These are phyloP conservation scores for Psilopogon haemacephalus DNA, from an alignment of 2,113 vertebrate genomes.

Conservation along the genomic window DNA sequence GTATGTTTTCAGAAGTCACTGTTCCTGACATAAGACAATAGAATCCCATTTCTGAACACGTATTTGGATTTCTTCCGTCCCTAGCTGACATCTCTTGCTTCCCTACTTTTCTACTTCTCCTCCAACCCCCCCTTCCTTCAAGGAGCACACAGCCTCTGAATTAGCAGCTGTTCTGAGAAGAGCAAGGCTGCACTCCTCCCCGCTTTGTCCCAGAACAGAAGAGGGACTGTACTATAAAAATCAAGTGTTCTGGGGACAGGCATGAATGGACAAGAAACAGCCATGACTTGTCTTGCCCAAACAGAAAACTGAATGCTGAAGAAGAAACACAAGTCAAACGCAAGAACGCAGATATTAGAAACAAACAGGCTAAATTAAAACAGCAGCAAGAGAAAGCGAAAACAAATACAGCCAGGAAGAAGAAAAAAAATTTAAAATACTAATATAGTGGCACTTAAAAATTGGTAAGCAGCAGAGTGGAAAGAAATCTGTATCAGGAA, in stretches of 20 bases:
- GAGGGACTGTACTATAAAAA: conserved; percentile 56
- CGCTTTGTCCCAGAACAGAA: conserved; percentile 60
- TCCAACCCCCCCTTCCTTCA: conserved; percentile 36
- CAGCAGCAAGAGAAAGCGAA: background rate
- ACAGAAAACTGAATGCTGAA: conserved; percentile 15
- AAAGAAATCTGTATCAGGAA: background rate
- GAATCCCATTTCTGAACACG: background rate
- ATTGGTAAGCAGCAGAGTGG: background rate
- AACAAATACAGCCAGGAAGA: background rate
- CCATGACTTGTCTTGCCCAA: conserved; percentile 40
- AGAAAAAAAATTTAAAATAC: background rate
- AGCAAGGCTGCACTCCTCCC: conserved; percentile 61
- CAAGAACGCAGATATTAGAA: background rate
- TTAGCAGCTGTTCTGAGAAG: conserved; percentile 50
- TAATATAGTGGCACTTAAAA: background rate
- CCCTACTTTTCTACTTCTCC: conserved; percentile 19
- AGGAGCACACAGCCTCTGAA: conserved; percentile 36
- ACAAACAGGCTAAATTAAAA: background rate
- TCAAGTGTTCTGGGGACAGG: conserved; percentile 41
- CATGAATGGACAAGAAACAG: conserved; percentile 56
- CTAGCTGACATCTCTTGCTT: background rate
- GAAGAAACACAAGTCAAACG: background rate
- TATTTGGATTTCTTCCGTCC: background rate
- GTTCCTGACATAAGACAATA: background rate
- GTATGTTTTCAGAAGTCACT: background rate